Conservation (phyloP, 2,797 vertebrate species). For the Sitta carolinensis region DNA sequence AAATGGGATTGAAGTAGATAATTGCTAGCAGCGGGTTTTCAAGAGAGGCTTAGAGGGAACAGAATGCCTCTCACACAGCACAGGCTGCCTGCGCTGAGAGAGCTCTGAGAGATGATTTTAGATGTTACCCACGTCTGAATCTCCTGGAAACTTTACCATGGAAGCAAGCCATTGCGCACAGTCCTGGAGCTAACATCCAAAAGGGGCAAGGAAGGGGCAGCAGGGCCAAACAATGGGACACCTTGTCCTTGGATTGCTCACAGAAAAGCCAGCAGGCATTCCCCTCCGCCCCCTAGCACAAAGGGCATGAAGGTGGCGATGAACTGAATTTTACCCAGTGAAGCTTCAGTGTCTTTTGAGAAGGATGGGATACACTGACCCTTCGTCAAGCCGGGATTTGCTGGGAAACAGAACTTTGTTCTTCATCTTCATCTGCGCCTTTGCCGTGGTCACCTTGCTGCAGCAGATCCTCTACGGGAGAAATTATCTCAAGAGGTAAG, state of each 20-base stretch:
- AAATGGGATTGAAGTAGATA: slow-evolving; percentile 64
- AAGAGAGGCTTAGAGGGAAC: slow-evolving; percentile 46
- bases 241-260: slow-evolving; percentile 26
- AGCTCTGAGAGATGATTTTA: slow-evolving; percentile 58
- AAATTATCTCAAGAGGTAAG: slow-evolving; percentile 97
- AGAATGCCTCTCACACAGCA: slow-evolving; percentile 43
- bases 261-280: neutral
- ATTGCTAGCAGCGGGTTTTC: slow-evolving; percentile 52
- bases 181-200: neutral
- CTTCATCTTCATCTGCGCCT: slow-evolving; percentile 98
- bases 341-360: slow-evolving; percentile 4
- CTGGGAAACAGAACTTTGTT: slow-evolving; percentile 95
- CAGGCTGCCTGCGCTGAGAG: slow-evolving; percentile 2
- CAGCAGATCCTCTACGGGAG: slow-evolving; percentile 97
- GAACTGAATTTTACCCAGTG: slow-evolving; percentile 48
- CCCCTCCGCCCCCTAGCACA: neutral
- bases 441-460: slow-evolving; percentile 94
- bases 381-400: slow-evolving; percentile 89
- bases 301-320: slow-evolving; percentile 39
- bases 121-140: slow-evolving; percentile 66
- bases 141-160: slow-evolving; percentile 67
- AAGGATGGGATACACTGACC: slow-evolving; percentile 92
- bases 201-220: slow-evolving; percentile 16
- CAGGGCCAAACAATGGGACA: slow-evolving; percentile 45
- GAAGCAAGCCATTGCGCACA: slow-evolving; percentile 28